Evolutionary conservation across 2,797 vertebrate genomes (phyloP).

Genomic region (Remorina albescens): DNA sequence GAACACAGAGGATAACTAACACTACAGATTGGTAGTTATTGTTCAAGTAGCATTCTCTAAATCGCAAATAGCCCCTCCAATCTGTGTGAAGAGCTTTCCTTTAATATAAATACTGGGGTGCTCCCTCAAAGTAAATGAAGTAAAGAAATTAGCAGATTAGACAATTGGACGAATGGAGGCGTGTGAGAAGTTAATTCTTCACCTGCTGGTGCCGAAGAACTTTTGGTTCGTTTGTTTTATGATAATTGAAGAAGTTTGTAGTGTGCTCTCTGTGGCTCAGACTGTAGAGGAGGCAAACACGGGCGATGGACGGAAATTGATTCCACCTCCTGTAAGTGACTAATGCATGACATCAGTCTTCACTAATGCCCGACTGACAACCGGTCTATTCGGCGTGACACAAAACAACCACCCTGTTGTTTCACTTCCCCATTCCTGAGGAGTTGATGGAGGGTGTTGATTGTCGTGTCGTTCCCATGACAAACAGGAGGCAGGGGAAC

Average conservation of each 20-base stretch:
- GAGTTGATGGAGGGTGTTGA: conserved; percentile 59
- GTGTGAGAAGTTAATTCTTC: conserved; percentile 57
- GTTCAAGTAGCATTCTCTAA: conserved; percentile 72
- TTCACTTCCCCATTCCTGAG: conserved; percentile 42
- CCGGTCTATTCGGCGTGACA: conserved; percentile 54
- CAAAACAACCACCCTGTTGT: conserved; percentile 57
- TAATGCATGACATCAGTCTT: conserved; percentile 66
- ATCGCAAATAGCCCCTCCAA: conserved; percentile 67
- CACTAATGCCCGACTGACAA: conserved; percentile 55
- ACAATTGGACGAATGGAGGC: conserved; percentile 31
- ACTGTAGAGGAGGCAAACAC: background rate
- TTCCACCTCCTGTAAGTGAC: conserved; percentile 15
- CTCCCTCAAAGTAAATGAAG: conserved; percentile 55
- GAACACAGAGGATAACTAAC: conserved; percentile 69
- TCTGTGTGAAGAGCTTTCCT: conserved; percentile 60
- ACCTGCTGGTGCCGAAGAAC: conserved; percentile 22
- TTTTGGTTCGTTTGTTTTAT: background rate
- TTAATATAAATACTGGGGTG: conserved; percentile 52
- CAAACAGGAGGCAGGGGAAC: conserved; percentile 80
- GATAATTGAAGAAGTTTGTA: conserved; percentile 23
- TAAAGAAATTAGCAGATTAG: conserved; percentile 46
- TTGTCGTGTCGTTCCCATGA: conserved; percentile 64
- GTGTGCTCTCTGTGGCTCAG: conserved; percentile 14
- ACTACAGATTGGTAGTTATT: conserved; percentile 69
- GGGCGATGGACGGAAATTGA: conserved; percentile 20